Percentiles rank a stretch among this genome's conserved stretches.
Evolutionary conservation across 2,888 invertebrate genomes (phyloP).

Genomic region (Andrena bucephala): DNA sequence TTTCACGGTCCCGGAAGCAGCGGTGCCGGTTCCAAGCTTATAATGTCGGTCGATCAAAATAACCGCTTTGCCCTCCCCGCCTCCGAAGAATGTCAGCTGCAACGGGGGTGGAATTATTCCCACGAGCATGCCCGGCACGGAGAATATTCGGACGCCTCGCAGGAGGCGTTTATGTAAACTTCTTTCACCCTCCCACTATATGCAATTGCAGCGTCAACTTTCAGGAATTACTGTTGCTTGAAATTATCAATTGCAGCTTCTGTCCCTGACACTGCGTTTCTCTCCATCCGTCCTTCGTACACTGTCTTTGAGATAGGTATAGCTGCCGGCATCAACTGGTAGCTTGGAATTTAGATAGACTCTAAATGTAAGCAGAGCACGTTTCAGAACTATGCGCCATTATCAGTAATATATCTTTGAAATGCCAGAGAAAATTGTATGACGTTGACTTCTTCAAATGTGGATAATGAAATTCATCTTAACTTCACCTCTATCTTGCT

Average conservation of each 20-base stretch:
- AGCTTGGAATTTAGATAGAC: too few species aligned
- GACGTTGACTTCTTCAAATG: too few species aligned
- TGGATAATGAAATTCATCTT: too few species aligned
- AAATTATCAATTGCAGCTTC: not conserved
- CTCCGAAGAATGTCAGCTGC: constrained; percentile 62
- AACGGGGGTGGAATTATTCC: constrained; percentile 69
- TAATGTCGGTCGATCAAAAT: constrained; percentile 69
- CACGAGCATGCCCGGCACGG: constrained; percentile 72
- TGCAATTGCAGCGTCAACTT: constrained; percentile 30
- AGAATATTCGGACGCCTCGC: constrained; percentile 77
- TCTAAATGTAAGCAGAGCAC: too few species aligned
- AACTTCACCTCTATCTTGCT: too few species aligned
- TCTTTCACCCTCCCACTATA: constrained; percentile 7
- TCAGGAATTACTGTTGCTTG: not conserved
- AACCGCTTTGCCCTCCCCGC: constrained; percentile 47
- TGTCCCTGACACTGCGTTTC: too few species aligned
- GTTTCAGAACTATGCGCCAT: too few species aligned
- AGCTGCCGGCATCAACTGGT: too few species aligned
- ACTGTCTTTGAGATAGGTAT: too few species aligned
- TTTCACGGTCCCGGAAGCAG: constrained; percentile 73
- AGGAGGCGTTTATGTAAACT: constrained; percentile 39
- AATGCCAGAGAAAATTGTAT: too few species aligned
- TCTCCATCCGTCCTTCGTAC: too few species aligned
- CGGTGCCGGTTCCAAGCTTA: constrained; percentile 56
- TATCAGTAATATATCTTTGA: too few species aligned